A percentile compares a stretch with the other conserved stretches of the same genome.
These are phyloP conservation scores for Numenius arquata DNA, from an alignment of 2,113 vertebrate species.

Conservation along the genomic window DNA sequence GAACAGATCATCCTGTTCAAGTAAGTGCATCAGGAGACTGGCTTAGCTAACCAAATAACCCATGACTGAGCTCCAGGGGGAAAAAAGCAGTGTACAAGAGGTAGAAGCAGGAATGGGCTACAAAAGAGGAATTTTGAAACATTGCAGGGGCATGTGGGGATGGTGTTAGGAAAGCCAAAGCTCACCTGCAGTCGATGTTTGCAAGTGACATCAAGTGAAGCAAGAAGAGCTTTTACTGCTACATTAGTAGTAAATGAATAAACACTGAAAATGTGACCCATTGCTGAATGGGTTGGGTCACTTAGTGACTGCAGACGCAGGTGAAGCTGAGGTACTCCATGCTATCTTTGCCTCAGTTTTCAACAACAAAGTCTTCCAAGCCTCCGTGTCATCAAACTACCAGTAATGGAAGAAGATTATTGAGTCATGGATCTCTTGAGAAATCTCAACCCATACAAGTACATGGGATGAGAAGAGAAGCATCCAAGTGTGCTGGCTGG, in stretches of 20 bases:
- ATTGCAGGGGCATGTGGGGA: background rate
- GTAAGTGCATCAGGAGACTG: background rate
- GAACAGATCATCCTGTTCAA: background rate
- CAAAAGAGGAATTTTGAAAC: background rate
- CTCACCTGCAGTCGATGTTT: background rate
- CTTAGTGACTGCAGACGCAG: background rate
- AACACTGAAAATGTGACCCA: background rate
- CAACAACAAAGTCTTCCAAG: background rate
- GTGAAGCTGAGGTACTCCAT: background rate
- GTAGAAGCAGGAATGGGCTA: background rate
- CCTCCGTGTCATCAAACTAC: background rate
- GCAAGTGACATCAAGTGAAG: background rate
- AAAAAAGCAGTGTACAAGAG: background rate
- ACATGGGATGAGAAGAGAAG: background rate
- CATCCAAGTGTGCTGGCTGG: background rate
- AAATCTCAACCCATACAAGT: background rate
- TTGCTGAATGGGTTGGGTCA: background rate
- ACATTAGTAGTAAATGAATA: background rate
- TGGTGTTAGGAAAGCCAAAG: background rate
- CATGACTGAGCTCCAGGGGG: background rate
- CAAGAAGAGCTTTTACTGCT: background rate
- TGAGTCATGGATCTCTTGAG: background rate
- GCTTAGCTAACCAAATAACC: background rate
- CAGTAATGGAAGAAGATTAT: background rate
- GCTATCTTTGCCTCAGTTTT: background rate